Evolutionary conservation across 2,888 invertebrate species (phyloP).

Genomic region (Endotricha flammealis): DNA sequence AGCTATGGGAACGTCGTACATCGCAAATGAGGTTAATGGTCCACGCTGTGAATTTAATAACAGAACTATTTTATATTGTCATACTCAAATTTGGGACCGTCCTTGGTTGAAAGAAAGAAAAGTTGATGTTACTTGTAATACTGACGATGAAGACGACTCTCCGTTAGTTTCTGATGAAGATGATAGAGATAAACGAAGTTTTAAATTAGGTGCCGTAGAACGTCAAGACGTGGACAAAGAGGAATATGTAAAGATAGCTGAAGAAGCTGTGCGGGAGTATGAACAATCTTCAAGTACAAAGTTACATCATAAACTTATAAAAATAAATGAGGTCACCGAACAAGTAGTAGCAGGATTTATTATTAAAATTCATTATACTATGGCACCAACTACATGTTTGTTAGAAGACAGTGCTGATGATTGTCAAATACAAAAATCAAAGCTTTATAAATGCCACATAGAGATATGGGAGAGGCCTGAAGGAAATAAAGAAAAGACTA

Average conservation of each 20-base stretch:
- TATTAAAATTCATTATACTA: constrained; percentile 39
- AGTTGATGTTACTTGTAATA: constrained; percentile 47
- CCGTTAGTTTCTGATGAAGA: constrained; percentile 14
- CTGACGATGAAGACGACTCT: constrained; percentile 18
- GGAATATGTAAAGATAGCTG: constrained; percentile 23
- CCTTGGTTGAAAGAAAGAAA: constrained; percentile 67
- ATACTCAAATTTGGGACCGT: constrained; percentile 70
- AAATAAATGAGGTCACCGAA: constrained; percentile 54
- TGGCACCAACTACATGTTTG: constrained; percentile 32
- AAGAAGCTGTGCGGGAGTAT: constrained; percentile 26
- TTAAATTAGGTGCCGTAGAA: constrained; percentile 12
- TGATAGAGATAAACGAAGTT: constrained; percentile 11
- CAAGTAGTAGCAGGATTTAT: constrained; percentile 75
- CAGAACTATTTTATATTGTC: constrained; percentile 44
- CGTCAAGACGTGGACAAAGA: constrained; percentile 17
- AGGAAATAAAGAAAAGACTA: constrained; percentile 17
- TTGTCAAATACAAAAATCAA: constrained; percentile 28
- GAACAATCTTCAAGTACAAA: constrained; percentile 29
- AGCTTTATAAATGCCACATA: constrained; percentile 27
- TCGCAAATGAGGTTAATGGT: constrained; percentile 19
- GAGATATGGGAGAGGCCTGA: constrained; percentile 22
- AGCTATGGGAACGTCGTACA: constrained; percentile 30
- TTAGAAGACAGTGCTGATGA: constrained; percentile 17
- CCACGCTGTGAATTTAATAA: constrained; percentile 22
- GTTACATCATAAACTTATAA: constrained; percentile 38